phyloP scores from a whole-genome alignment of 2,797 vertebrate species.

The Artibeus lituratus region DNA sequence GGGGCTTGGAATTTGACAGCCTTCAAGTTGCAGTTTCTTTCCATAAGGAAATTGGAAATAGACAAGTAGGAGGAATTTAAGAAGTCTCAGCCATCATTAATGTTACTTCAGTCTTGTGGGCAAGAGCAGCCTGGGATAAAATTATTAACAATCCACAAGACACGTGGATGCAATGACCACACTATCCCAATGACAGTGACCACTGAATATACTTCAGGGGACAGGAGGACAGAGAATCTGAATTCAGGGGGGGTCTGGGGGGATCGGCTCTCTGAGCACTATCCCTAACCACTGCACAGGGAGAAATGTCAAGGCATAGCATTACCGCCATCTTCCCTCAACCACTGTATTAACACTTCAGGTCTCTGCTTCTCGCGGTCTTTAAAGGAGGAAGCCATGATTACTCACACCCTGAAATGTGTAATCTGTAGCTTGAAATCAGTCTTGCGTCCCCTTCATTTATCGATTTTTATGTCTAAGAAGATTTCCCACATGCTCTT shows the following conservation, averaged over 20 bases:
- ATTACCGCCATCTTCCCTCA: not conserved
- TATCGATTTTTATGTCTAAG: conserved; percentile 54
- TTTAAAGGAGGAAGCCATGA: conserved; percentile 16
- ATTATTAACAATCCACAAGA: not conserved
- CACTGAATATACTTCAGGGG: not conserved
- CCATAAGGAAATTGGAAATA: not conserved
- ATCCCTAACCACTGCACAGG: not conserved
- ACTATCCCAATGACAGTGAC: not conserved
- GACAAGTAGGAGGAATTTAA: not conserved
- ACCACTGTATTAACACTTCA: conserved; percentile 32
- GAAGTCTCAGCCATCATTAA: not conserved
- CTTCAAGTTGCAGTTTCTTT: not conserved
- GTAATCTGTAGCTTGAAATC: conserved; percentile 27
- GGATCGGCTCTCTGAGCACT: not conserved
- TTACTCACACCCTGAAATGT: not conserved
- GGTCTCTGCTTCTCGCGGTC: not conserved
- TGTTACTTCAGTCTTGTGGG: not conserved
- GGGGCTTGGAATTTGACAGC: not conserved
- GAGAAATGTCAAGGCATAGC: not conserved
- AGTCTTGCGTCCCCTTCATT: not conserved
- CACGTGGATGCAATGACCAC: not conserved
- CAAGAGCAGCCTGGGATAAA: not conserved
- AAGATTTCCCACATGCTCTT: conserved; percentile 34
- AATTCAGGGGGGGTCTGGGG: not conserved
- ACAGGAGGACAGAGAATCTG: not conserved